A percentile compares a stretch with the other conserved stretches of the same genome.
Conservation (phyloP, 2,797 vertebrate genomes). For the Fundulus diaphanus region DNA sequence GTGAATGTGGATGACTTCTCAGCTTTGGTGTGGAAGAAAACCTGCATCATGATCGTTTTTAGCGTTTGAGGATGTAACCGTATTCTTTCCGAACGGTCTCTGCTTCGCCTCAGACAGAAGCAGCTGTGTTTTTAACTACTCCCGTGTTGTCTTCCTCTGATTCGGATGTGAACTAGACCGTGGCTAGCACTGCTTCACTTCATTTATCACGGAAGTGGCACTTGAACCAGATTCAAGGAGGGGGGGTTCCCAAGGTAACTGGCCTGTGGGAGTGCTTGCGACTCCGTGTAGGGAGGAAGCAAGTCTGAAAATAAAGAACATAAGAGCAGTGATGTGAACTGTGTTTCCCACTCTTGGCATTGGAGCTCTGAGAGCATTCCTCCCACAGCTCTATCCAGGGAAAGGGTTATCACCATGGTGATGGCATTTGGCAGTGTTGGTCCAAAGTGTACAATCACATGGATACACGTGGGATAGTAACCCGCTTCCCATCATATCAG, state of each 20-base stretch:
- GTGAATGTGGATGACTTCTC: background rate
- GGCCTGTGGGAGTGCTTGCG: slow-evolving; percentile 23
- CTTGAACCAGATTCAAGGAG: slow-evolving; percentile 24
- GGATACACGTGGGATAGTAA: slow-evolving; percentile 13
- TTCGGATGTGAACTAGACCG: slow-evolving; percentile 51
- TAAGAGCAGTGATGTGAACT: slow-evolving; percentile 55
- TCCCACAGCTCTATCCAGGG: slow-evolving; percentile 73
- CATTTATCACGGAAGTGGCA: slow-evolving; percentile 50
- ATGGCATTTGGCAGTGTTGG: slow-evolving; percentile 75
- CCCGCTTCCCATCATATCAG: slow-evolving; percentile 31
- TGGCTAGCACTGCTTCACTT: slow-evolving; percentile 51
- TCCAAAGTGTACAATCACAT: slow-evolving; percentile 53
- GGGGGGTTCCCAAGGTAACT: slow-evolving; percentile 45
- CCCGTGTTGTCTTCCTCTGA: slow-evolving; percentile 45
- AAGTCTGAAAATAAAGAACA: slow-evolving; percentile 60
- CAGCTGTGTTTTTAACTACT: slow-evolving; percentile 49
- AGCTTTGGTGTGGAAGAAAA: background rate
- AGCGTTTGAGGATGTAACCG: background rate
- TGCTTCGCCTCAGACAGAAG: slow-evolving; percentile 24
- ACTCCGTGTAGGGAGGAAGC: slow-evolving; percentile 65
- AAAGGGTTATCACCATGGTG: slow-evolving; percentile 80
- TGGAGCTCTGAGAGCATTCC: slow-evolving; percentile 66
- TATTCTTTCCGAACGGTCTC: slow-evolving; percentile 13
- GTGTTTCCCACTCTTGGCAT: slow-evolving; percentile 72
- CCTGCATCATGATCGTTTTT: background rate